Evolutionary conservation across 2,888 invertebrate species (phyloP).

Genomic region (Thalpophila matura): DNA sequence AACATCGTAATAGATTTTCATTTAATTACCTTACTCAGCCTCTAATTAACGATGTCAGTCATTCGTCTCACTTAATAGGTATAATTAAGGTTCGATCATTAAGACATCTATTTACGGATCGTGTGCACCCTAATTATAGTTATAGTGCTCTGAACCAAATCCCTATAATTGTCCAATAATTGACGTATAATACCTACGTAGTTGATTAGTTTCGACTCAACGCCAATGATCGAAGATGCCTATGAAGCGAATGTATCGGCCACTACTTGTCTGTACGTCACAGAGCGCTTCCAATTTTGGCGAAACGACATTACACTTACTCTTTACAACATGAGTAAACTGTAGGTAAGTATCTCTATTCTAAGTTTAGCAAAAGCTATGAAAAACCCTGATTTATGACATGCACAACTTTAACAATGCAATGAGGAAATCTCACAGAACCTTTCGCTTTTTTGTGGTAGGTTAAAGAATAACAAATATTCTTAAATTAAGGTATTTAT

Average conservation of each 20-base stretch:
- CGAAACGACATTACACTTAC: background rate
- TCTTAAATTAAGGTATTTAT: too few relatives aligned
- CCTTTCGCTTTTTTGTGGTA: too few relatives aligned
- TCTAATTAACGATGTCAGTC: slow-evolving; percentile 52
- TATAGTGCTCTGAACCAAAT: background rate
- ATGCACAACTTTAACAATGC: background rate
- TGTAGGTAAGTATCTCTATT: too few relatives aligned
- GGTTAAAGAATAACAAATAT: too few relatives aligned
- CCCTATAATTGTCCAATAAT: slow-evolving; percentile 4
- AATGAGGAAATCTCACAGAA: too few relatives aligned
- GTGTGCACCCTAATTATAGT: background rate
- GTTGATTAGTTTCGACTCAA: too few relatives aligned
- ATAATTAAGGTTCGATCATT: slow-evolving; percentile 37
- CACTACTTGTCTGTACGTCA: background rate
- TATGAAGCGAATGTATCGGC: background rate
- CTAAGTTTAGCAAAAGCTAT: background rate
- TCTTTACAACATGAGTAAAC: slow-evolving; percentile 1
- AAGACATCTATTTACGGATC: slow-evolving; percentile 7
- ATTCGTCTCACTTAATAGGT: slow-evolving; percentile 33
- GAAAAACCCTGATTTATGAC: background rate
- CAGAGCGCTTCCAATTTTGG: slow-evolving; percentile 1
- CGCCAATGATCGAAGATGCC: slow-evolving; percentile 9
- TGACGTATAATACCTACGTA: background rate
- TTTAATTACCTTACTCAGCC: slow-evolving; percentile 35
- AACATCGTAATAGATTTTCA: slow-evolving; percentile 42